phyloP scores from a whole-genome alignment of 2,888 invertebrate species.

The Gymnoscelis rufifasciata region DNA sequence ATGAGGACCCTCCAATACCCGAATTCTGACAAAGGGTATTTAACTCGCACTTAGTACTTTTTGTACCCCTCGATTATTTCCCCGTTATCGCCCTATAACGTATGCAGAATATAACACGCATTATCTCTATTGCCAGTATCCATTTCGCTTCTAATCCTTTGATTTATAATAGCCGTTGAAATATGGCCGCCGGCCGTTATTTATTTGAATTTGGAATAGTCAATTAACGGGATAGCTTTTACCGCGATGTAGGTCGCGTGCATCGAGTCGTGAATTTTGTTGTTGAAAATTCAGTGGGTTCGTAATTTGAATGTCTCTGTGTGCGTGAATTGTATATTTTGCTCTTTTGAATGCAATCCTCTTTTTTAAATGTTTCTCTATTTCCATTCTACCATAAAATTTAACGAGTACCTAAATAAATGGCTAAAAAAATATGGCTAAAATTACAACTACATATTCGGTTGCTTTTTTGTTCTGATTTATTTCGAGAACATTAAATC shows the following conservation, averaged over 20 bases:
- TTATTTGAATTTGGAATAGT: conserved; percentile 75
- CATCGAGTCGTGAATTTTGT: conserved; percentile 39
- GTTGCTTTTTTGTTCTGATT: too few species aligned
- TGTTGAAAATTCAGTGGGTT: conserved; percentile 37
- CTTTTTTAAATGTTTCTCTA: too few species aligned
- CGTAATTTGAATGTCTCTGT: conserved; percentile 5
- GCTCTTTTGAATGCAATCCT: too few species aligned
- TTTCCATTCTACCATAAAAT: too few species aligned
- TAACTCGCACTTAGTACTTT: conserved; percentile 78
- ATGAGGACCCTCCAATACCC: conserved; percentile 74
- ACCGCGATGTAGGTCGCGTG: conserved; percentile 48
- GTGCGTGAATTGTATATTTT: background rate
- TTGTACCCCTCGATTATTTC: conserved; percentile 68
- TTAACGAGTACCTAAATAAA: too few species aligned
- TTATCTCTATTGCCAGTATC: conserved; percentile 71
- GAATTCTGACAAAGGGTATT: conserved; percentile 74
- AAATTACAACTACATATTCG: too few species aligned
- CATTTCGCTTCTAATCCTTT: conserved; percentile 75
- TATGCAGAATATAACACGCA: conserved; percentile 74
- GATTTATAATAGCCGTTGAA: conserved; percentile 73
- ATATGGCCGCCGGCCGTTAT: conserved; percentile 70
- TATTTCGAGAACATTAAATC: too few species aligned
- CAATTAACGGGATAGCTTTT: conserved; percentile 76
- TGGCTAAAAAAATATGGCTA: too few species aligned
- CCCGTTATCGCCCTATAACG: conserved; percentile 75